Conservation (phyloP, 1,140 invertebrate genomes). For the Pristionchus pacificus region DNA sequence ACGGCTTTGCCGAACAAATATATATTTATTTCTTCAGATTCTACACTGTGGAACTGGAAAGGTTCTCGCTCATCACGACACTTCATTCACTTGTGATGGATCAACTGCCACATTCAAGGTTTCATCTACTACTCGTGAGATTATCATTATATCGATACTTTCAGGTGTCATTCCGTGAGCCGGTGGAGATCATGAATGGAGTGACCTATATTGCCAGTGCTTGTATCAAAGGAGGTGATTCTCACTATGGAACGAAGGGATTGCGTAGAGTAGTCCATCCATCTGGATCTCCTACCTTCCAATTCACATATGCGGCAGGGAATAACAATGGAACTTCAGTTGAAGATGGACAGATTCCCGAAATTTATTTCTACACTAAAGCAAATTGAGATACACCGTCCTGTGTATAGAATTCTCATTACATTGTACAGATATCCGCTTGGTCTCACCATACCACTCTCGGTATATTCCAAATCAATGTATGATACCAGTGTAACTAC, state of each 20-base stretch:
- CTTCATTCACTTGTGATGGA: constrained; percentile 76
- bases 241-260: constrained; percentile 80
- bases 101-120: constrained; percentile 70
- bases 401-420: too few species aligned
- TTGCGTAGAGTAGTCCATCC: constrained; percentile 71
- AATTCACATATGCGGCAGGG: constrained; percentile 78
- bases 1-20: too few species aligned
- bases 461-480: too few species aligned
- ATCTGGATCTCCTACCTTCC: constrained; percentile 73
- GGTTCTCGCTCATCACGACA: constrained; percentile 73
- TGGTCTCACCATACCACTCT: too few species aligned
- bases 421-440: too few species aligned
- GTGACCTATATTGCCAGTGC: constrained; percentile 78
- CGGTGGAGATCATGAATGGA: constrained; percentile 76
- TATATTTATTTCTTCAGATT: constrained; percentile 60
- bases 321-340: constrained; percentile 85
- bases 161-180: constrained; percentile 81
- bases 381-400: constrained; percentile 42
- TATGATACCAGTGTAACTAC: too few species aligned
- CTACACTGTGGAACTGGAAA: constrained; percentile 74
- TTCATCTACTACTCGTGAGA: background rate
- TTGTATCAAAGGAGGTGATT: constrained; percentile 78
- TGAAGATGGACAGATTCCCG: constrained; percentile 84
- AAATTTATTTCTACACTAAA: constrained; percentile 73
- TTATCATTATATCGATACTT: background rate